phyloP scores from a whole-genome alignment of 2,113 vertebrate genomes.

The Ceyx margarethae region DNA sequence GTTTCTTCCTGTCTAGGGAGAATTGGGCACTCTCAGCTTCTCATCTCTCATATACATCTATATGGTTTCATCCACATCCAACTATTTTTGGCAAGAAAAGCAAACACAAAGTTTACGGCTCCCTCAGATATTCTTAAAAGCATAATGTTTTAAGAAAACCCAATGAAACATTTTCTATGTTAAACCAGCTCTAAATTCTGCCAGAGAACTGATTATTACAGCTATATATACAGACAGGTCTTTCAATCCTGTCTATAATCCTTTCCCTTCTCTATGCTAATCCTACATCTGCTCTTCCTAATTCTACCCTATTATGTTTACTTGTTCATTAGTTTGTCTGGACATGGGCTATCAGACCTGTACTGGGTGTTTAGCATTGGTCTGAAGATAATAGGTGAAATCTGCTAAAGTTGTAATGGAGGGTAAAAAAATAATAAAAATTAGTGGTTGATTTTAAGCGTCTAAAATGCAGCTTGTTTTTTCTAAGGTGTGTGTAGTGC shows the following conservation, averaged over 20 bases:
- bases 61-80: not conserved
- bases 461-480: not conserved
- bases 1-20: not conserved
- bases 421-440: not conserved
- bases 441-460: not conserved
- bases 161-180: not conserved
- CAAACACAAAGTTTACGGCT: not conserved
- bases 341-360: not conserved
- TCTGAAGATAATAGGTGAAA: not conserved
- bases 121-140: not conserved
- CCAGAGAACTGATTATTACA: not conserved
- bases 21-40: not conserved
- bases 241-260: not conserved
- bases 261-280: not conserved
- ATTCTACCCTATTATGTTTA: not conserved
- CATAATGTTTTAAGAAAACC: not conserved
- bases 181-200: not conserved
- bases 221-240: not conserved
- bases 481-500: not conserved
- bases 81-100: not conserved
- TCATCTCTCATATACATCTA: fast-evolving
- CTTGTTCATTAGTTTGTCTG: not conserved
- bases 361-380: not conserved
- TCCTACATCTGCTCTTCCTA: not conserved
- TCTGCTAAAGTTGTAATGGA: not conserved